A percentile compares a stretch with the other conserved stretches of the same genome.
Evolutionary conservation across 1,140 invertebrate species (phyloP).

Genomic region (Patella vulgata): DNA sequence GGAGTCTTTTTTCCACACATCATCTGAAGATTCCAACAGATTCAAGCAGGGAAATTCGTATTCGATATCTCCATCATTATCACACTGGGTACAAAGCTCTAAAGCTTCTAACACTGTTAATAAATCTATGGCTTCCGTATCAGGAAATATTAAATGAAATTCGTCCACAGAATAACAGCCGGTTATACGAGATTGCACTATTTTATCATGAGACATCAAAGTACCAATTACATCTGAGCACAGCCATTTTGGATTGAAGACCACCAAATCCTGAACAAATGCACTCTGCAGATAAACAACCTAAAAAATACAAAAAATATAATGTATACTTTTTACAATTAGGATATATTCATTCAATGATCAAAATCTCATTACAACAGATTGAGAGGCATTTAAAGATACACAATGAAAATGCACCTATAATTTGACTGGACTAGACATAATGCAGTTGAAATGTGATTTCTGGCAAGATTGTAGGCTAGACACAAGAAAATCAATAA

Average conservation of each 20-base stretch:
- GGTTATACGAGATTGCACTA: constrained; percentile 75
- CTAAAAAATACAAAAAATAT: constrained; percentile 45
- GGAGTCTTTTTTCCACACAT: constrained; percentile 78
- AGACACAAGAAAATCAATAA: no score
- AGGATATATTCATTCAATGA: no score
- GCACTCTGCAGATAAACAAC: constrained; percentile 70
- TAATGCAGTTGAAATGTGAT: no score
- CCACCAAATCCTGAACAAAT: constrained; percentile 74
- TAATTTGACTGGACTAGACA: no score
- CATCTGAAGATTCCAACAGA: constrained; percentile 77
- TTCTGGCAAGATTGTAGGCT: no score
- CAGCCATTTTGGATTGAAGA: constrained; percentile 80
- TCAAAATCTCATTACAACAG: no score
- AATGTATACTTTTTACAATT: no score
- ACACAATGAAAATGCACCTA: no score
- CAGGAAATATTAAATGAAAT: constrained; percentile 80
- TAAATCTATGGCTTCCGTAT: constrained; percentile 72
- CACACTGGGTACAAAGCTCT: constrained; percentile 81
- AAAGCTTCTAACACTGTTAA: constrained; percentile 69
- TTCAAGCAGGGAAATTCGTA: constrained; percentile 87
- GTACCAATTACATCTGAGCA: constrained; percentile 78
- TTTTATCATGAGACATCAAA: constrained; percentile 76
- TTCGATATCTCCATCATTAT: constrained; percentile 78
- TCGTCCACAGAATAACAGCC: constrained; percentile 83
- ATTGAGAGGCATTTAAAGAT: no score